A percentile compares a stretch with the other conserved stretches of the same genome.
Conservation (phyloP, 2,113 vertebrate genomes). For the Dasyornis broadbenti region DNA sequence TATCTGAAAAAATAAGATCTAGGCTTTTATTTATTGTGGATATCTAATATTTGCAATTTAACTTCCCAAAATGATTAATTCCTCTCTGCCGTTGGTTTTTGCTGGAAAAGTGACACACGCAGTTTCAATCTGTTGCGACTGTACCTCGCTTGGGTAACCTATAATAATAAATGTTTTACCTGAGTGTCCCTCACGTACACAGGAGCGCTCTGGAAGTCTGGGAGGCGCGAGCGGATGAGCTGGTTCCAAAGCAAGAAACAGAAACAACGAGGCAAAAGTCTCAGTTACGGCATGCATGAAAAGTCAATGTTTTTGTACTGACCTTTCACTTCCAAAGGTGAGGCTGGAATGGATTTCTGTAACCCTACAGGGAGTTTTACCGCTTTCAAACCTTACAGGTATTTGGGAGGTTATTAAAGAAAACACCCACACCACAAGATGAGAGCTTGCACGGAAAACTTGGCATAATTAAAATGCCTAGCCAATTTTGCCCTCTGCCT, state of each 20-base stretch:
- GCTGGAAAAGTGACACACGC: not conserved
- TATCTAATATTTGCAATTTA: not conserved
- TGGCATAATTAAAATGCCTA: conserved; percentile 60
- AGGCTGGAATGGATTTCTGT: conserved; percentile 56
- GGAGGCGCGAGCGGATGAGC: not conserved
- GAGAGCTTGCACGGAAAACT: conserved; percentile 63
- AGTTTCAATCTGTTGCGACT: not conserved
- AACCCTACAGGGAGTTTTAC: conserved; percentile 55
- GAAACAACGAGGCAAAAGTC: not conserved
- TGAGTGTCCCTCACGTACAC: not conserved
- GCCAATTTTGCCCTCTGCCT: not conserved
- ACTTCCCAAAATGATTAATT: not conserved
- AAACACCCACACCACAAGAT: conserved; percentile 68
- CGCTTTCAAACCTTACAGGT: conserved; percentile 60
- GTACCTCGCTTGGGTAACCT: not conserved
- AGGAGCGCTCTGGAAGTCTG: not conserved
- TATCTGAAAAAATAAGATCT: not conserved
- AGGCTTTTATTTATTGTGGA: not conserved
- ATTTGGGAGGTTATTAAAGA: conserved; percentile 70
- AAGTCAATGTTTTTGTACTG: conserved; percentile 41
- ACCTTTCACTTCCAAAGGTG: conserved; percentile 69
- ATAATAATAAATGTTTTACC: not conserved
- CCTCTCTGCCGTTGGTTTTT: not conserved
- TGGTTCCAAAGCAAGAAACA: not conserved
- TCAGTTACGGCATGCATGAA: conserved; percentile 13